phyloP scores from a whole-genome alignment of 1,140 invertebrate species.

The Meloidogyne hapla region DNA sequence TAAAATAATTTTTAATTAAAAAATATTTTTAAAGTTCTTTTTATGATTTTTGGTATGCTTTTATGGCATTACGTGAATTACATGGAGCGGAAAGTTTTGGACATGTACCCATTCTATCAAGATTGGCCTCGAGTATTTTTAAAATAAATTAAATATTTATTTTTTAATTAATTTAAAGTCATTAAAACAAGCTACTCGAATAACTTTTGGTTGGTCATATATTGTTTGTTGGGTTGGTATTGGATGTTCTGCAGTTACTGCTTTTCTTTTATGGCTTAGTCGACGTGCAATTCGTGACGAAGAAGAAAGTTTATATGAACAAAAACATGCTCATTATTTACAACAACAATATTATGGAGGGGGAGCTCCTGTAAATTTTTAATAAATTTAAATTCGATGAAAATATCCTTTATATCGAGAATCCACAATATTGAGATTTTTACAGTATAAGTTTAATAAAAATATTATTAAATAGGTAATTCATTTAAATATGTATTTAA shows the following conservation, averaged over 20 bases:
- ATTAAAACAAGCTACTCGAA: constrained; percentile 37
- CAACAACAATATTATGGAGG: constrained; percentile 32
- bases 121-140: constrained; percentile 40
- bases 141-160: background rate
- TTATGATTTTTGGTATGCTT: constrained; percentile 41
- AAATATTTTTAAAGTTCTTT: constrained; percentile 30
- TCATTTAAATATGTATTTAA: too few species aligned
- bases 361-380: background rate
- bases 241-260: constrained; percentile 38
- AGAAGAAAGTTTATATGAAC: constrained; percentile 42
- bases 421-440: too few species aligned
- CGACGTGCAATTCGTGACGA: constrained; percentile 35
- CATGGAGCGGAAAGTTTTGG: constrained; percentile 38
- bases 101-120: constrained; percentile 45
- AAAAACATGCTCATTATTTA: constrained; percentile 44
- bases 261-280: constrained; percentile 42
- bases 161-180: constrained; percentile 27
- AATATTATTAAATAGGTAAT: too few species aligned
- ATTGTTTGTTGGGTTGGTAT: constrained; percentile 45
- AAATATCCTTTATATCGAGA: too few species aligned
- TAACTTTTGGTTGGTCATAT: constrained; percentile 48
- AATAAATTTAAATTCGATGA: background rate
- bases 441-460: too few species aligned
- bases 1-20: background rate
- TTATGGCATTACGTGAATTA: constrained; percentile 49